These are phyloP conservation scores for Cephalopachus bancanus DNA, from an alignment of 2,797 vertebrate species.

Conservation along the genomic window DNA sequence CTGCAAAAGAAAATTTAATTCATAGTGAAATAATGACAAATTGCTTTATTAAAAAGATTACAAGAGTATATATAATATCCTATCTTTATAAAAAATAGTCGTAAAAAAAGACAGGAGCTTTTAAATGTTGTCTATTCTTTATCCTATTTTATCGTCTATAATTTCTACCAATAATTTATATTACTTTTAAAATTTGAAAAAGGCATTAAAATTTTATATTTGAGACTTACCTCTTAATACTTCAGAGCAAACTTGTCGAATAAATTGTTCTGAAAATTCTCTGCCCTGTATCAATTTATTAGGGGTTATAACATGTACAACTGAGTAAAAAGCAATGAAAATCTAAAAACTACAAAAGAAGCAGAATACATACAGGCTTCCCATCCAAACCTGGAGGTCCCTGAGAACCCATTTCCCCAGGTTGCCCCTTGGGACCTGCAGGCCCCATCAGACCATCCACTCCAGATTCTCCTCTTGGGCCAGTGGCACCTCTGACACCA, in stretches of 20 bases:
- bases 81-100: slow-evolving; percentile 20
- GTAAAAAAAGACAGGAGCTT: neutral
- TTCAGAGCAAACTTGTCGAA: slow-evolving; percentile 96
- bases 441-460: slow-evolving; percentile 91
- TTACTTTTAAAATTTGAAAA: slow-evolving; percentile 24
- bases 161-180: neutral
- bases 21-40: slow-evolving; percentile 27
- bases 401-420: slow-evolving; percentile 91
- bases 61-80: neutral
- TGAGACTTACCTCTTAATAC: slow-evolving; percentile 95
- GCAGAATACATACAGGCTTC: slow-evolving; percentile 92
- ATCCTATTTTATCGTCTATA: neutral
- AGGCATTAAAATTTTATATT: slow-evolving; percentile 28
- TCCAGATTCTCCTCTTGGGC: slow-evolving; percentile 94
- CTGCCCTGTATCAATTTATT: slow-evolving; percentile 90
- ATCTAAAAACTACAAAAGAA: neutral
- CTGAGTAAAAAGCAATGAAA: slow-evolving; percentile 7
- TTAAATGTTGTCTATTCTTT: slow-evolving; percentile 32
- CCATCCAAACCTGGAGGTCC: slow-evolving; percentile 95
- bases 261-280: slow-evolving; percentile 94
- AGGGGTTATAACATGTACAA: slow-evolving; percentile 49
- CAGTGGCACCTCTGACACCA: slow-evolving; percentile 92
- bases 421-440: slow-evolving; percentile 92
- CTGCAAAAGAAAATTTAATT: neutral
- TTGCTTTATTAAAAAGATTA: slow-evolving; percentile 45